Evolutionary conservation across 2,113 vertebrate species (phyloP).

Genomic region (Penelope pileata): DNA sequence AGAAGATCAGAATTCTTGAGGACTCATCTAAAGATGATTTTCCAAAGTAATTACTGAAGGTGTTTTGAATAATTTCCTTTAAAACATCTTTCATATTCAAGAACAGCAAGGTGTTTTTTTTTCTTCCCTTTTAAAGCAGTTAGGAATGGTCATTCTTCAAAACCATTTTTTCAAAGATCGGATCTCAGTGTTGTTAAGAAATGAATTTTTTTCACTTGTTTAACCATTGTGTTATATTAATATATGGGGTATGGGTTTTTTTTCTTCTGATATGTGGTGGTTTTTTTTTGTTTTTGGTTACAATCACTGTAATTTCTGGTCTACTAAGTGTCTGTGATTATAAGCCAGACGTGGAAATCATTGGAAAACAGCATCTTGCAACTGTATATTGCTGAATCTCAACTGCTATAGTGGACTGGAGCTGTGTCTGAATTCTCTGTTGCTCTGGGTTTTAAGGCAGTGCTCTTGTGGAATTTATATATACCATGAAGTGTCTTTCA

Average conservation of each 20-base stretch:
- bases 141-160: neutral
- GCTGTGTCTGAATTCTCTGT: neutral
- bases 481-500: neutral
- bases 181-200: neutral
- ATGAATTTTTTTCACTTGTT: neutral
- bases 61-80: neutral
- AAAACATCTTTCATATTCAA: neutral
- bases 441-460: neutral
- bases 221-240: neutral
- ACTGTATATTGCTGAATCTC: neutral
- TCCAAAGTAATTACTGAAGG: neutral
- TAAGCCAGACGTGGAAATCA: neutral
- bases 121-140: neutral
- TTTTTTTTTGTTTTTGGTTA: neutral
- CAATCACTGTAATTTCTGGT: neutral
- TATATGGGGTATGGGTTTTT: neutral
- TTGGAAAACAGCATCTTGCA: neutral
- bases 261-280: neutral
- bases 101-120: neutral
- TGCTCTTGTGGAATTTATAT: neutral
- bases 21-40: neutral
- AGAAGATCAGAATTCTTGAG: neutral
- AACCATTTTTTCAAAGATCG: neutral
- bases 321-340: neutral
- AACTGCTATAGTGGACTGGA: neutral